Percentiles rank a stretch among this genome's conserved stretches.
Evolutionary conservation across 2,888 invertebrate species (phyloP).

Genomic region (Acronicta alni): DNA sequence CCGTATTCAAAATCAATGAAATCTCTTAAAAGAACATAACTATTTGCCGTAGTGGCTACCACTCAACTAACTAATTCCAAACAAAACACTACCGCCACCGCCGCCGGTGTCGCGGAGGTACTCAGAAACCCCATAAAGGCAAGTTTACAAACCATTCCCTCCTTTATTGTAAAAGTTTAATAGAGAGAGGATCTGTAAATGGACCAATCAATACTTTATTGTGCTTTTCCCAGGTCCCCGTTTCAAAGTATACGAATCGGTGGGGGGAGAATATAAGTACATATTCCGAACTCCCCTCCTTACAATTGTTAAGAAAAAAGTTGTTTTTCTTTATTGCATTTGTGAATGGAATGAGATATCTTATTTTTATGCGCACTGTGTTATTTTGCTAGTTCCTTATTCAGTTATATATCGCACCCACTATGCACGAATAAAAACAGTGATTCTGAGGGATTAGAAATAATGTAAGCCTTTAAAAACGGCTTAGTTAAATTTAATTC

Average conservation of each 20-base stretch:
- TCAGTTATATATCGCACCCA: background rate
- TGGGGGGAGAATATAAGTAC: conserved; percentile 55
- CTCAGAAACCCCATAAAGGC: conserved; percentile 56
- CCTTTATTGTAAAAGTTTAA: conserved; percentile 81
- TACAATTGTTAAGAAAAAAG: conserved; percentile 57
- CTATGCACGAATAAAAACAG: background rate
- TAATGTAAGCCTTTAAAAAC: too few relatives aligned
- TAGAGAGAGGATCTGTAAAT: conserved; percentile 76
- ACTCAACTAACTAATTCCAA: conserved; percentile 38
- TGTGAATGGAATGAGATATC: conserved; percentile 47
- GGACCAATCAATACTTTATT: conserved; percentile 80
- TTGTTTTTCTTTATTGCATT: conserved; percentile 54
- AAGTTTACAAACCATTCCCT: conserved; percentile 67
- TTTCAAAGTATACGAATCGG: conserved; percentile 55
- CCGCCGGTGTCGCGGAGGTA: conserved; percentile 43
- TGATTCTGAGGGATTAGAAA: background rate
- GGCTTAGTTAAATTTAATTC: too few relatives aligned
- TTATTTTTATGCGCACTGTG: conserved; percentile 51
- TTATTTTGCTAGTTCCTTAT: conserved; percentile 26
- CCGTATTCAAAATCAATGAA: too few relatives aligned
- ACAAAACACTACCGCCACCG: conserved; percentile 26
- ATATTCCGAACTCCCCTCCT: conserved; percentile 51
- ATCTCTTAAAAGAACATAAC: conserved; percentile 18
- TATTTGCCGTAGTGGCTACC: background rate
- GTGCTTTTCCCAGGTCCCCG: conserved; percentile 66